A percentile compares a stretch with the other conserved stretches of the same genome.
Conservation (phyloP, 2,888 invertebrate genomes). For the Linnaemya tessellans region DNA sequence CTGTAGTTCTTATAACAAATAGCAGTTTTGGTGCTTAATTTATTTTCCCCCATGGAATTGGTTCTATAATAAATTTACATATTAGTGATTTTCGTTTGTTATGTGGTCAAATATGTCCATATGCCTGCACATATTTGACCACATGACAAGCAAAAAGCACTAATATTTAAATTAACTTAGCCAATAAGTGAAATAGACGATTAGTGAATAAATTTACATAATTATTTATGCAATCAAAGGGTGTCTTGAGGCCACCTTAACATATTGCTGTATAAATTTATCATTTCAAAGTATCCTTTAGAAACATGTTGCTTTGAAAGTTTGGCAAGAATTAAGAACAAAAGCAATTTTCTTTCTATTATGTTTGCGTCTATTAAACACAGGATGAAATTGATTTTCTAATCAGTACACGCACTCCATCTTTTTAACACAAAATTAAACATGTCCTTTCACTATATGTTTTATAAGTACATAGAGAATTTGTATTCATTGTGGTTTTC, state of each 20-base stretch:
- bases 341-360: not conserved
- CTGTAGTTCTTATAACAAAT: no score
- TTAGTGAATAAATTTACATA: not conserved
- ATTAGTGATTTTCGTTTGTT: no score
- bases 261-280: not conserved
- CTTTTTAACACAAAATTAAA: not conserved
- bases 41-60: not conserved
- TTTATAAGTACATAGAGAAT: no score
- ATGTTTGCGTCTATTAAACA: not conserved
- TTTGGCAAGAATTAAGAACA: not conserved
- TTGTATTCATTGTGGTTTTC: not conserved
- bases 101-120: no score
- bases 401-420: not conserved
- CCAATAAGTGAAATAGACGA: no score
- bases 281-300: not conserved
- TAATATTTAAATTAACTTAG: no score
- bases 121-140: no score
- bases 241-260: not conserved
- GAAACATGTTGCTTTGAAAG: not conserved
- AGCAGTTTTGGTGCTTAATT: no score
- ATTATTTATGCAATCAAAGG: not conserved
- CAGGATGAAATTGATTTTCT: not conserved
- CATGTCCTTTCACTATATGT: not conserved
- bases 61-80: no score
- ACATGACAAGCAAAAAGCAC: no score